Evolutionary conservation across 2,113 vertebrate species (phyloP), one percentile per base, ranked within the genome.

Genomic region (Suncus etruscus): DNA sequence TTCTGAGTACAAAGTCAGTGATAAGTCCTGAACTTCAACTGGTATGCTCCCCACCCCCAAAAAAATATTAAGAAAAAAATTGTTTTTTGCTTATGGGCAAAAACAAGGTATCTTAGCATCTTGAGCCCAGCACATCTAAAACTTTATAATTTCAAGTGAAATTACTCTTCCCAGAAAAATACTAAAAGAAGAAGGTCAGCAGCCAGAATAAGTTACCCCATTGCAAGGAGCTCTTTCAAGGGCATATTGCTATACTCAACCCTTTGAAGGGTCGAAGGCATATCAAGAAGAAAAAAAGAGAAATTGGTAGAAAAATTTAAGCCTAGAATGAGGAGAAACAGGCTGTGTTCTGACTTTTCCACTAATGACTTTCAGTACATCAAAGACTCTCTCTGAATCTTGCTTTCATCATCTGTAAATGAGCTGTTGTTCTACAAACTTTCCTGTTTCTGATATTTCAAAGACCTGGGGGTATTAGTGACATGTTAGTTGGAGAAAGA

Each of bases 261-360:
- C 10, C 51, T 58, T 83, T 82, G 11, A 90, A 83, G 90, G n/a
- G 11, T 69, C n/a, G 85, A 87, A 6, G 63, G 39, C 24, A 39
- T 22, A 69, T 70, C 76, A 89, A 88, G 11, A 65, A 86, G 58
- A 20, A 82, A 83, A 95, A 39, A 91, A 11, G 6, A 81, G 24
- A 79, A 32, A 29, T 84, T 47, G 83, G 31, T 76, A 8, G n/a
- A 50, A 5, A 91, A 86, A 87, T 25, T 12, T 76, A 91, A 18
- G 39, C 39, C 22, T 58, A 24, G 63, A 73, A 11, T 45, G 31
- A 70, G 11, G 58, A 83, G 1, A 91, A 84, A 84, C 0, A 4
- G 15, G 16, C n/a, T 83, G 47, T 2, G 75, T 15, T 66, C 82
- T 89, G 88, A 31, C 70, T 95, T 39, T 85, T 61, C 29, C 70